Evolutionary conservation across 2,888 invertebrate genomes (phyloP), one percentile per base, ranked within the genome.

Genomic region (Erynnis tages): DNA sequence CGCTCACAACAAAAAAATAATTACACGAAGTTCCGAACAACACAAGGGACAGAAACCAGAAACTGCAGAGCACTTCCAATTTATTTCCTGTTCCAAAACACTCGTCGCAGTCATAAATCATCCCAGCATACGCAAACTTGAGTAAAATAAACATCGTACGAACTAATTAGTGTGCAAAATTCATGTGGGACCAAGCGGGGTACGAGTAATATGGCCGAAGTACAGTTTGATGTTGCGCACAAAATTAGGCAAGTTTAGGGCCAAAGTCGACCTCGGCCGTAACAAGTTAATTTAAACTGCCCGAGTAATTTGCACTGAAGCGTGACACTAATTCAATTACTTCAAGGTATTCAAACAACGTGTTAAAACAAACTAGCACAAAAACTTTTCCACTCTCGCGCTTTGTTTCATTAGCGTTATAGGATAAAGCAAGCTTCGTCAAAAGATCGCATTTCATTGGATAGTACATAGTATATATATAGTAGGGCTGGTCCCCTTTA

Each of bases 241-340:
- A 82, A 87, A 86, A 85, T 87, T 86, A 86, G 82, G 75, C 84
- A 86, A 86, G 82, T 87, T 86, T 84, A 82, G 82, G 86, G 80
- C 82, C 76, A 69, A 84, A 84, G 82, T 83, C 82, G 77, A 77
- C 79, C 79, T 74, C 74, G 73, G 62, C 73, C 72, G 76, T 76
- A 79, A 86, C 85, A 86, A 86, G 85, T 86, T 87, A 85, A 86
- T 87, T 87, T 84, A 82, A 86, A 87, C 84, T 86, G 82, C 73
- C 80, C 77, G 79, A 80, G 82, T 82, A 79, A 84, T 85, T 82
- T 79, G 79, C 77, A 79, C 73, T 76, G 74, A 77, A 79, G 78
- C 79, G 77, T 85, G 84, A 83, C 81, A 82, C 81, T 86, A 83
- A 86, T 85, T 85, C 81, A 83, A 84, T 86, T 83, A 83, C 76